These are phyloP conservation scores for Baccha elongata DNA, from an alignment of 2,888 invertebrate genomes.

Conservation along the genomic window DNA sequence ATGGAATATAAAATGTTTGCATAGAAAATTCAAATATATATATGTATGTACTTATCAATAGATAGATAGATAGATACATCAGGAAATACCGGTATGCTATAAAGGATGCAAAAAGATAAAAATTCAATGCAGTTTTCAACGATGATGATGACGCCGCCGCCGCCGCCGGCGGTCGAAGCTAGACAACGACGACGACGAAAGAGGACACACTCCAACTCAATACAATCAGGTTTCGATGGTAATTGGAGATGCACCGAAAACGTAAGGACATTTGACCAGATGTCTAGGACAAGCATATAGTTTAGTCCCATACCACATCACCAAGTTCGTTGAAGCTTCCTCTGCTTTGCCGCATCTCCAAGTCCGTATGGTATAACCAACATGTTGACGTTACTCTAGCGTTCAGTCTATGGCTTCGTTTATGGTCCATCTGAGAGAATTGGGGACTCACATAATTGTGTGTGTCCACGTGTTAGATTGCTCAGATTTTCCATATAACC, in stretches of 20 bases:
- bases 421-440: constrained; percentile 35
- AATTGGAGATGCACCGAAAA: constrained; percentile 51
- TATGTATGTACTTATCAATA: constrained; percentile 6
- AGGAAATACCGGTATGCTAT: constrained; percentile 22
- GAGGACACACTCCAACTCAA: constrained; percentile 16
- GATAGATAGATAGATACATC: constrained; percentile 18
- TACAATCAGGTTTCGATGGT: constrained; percentile 23
- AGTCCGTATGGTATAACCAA: not conserved
- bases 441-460: not conserved
- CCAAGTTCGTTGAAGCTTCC: constrained; percentile 16
- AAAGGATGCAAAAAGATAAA: constrained; percentile 64
- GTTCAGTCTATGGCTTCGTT: constrained; percentile 51
- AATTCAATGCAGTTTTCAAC: constrained; percentile 68
- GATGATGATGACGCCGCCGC: constrained; percentile 10
- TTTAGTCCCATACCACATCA: constrained; percentile 17
- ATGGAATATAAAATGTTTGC: constrained; percentile 31
- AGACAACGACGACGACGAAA: not conserved
- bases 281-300: constrained; percentile 21
- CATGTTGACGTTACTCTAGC: constrained; percentile 33
- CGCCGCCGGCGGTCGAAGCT: not conserved
- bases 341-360: constrained; percentile 21
- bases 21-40: constrained; percentile 10
- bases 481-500: constrained; percentile 37
- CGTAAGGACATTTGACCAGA: constrained; percentile 65
- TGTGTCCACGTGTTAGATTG: not conserved